These are phyloP conservation scores for Drosophila atripex DNA, from an alignment of 2,888 invertebrate species.

Conservation along the genomic window DNA sequence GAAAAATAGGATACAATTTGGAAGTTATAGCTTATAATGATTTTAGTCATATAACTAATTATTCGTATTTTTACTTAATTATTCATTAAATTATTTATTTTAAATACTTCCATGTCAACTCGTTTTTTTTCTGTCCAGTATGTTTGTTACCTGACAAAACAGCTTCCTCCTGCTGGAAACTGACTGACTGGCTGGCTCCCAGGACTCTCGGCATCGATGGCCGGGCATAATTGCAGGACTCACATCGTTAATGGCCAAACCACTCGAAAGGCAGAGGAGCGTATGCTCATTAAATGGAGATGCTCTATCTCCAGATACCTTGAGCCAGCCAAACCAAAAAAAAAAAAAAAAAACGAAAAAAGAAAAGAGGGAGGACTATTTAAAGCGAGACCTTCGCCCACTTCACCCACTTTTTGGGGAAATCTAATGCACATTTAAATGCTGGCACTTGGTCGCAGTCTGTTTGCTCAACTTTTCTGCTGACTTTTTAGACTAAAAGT, in stretches of 20 bases:
- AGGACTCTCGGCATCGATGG: conserved; percentile 17
- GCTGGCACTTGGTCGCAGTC: conserved; percentile 55
- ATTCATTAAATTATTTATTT: too few relatives aligned
- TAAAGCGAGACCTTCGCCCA: conserved; percentile 12
- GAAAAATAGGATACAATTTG: not conserved
- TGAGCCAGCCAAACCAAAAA: not conserved
- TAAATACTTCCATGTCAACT: not conserved
- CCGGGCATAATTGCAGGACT: conserved; percentile 31
- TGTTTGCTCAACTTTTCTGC: conserved; percentile 72
- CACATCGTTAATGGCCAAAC: conserved; percentile 9
- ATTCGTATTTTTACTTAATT: too few relatives aligned
- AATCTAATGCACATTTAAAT: conserved; percentile 44
- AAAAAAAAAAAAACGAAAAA: too few relatives aligned
- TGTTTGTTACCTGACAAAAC: conserved; percentile 1
- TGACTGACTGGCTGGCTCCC: conserved; percentile 4
- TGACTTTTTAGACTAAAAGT: conserved; percentile 76
- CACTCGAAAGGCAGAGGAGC: conserved; percentile 4
- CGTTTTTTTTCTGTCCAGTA: not conserved
- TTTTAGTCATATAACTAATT: too few relatives aligned
- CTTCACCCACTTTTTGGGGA: too few relatives aligned
- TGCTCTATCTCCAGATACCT: not conserved
- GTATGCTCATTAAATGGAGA: conserved; percentile 3
- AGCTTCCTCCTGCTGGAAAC: not conserved
- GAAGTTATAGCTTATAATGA: too few relatives aligned
- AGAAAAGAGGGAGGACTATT: not conserved